Percentiles rank a stretch among this genome's conserved stretches.
Conservation (phyloP, 2,888 invertebrate genomes). For the Aphidoletes aphidimyza region DNA sequence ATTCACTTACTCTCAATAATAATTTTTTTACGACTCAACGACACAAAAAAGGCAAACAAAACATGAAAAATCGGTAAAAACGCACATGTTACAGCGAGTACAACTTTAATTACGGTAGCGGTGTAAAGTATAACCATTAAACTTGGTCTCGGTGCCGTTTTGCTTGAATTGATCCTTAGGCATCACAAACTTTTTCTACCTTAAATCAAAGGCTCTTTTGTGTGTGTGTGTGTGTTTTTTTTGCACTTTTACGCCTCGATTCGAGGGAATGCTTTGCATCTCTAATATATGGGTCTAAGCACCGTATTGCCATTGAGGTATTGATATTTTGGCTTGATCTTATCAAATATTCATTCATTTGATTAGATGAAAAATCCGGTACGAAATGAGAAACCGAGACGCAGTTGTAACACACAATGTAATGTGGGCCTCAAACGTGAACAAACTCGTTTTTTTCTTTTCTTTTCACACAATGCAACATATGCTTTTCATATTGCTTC, state of each 20-base stretch:
- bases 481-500: conserved; percentile 38
- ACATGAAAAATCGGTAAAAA: conserved; percentile 7
- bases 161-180: not conserved
- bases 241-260: not conserved
- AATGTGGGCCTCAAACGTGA: not conserved
- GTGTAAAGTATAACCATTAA: not conserved
- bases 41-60: not conserved
- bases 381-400: not conserved
- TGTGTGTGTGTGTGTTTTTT: not conserved
- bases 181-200: not conserved
- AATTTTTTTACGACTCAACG: not conserved
- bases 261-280: too few relatives aligned
- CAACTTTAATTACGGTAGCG: not conserved
- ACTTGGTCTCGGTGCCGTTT: not conserved
- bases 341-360: not conserved
- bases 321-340: not conserved
- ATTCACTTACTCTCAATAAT: not conserved
- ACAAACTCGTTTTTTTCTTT: conserved; percentile 7
- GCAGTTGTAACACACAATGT: too few relatives aligned
- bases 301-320: not conserved
- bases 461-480: not conserved
- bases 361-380: not conserved
- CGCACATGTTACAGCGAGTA: conserved; percentile 1
- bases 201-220: not conserved
- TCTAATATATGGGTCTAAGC: too few relatives aligned